phyloP scores from a whole-genome alignment of 2,888 invertebrate genomes.

The Plebejus argus region DNA sequence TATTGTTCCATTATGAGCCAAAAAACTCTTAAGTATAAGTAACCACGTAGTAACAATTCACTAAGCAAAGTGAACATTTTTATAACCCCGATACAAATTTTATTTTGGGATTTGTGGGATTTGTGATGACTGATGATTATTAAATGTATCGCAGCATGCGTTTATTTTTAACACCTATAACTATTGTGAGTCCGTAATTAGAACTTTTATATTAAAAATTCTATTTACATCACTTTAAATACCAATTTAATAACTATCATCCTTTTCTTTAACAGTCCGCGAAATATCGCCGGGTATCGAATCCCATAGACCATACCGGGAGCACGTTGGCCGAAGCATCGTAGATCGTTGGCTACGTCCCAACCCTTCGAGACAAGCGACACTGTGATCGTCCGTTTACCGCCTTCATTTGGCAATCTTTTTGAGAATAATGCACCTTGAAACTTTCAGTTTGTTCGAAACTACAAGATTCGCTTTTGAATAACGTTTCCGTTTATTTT shows the following conservation, averaged over 20 bases:
- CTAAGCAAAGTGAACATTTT: no score
- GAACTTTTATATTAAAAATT: neutral
- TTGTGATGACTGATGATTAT: no score
- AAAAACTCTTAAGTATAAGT: no score
- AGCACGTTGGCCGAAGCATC: slow-evolving; percentile 34
- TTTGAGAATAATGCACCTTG: slow-evolving; percentile 61
- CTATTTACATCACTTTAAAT: no score
- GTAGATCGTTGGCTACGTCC: slow-evolving; percentile 53
- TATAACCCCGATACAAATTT: no score
- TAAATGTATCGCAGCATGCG: no score
- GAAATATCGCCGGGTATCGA: slow-evolving; percentile 29
- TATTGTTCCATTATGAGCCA: no score
- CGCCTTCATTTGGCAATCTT: slow-evolving; percentile 67
- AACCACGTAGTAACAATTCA: no score
- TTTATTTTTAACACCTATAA: no score
- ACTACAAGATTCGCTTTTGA: neutral
- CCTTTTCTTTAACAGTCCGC: neutral
- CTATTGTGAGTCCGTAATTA: no score
- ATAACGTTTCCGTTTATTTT: slow-evolving; percentile 2
- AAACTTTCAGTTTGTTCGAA: slow-evolving; percentile 38
- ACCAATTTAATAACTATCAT: no score
- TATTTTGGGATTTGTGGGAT: no score
- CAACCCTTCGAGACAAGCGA: slow-evolving; percentile 54
- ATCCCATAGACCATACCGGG: slow-evolving; percentile 38
- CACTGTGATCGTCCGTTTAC: slow-evolving; percentile 63